phyloP scores from a whole-genome alignment of 2,113 vertebrate species.

The Engraulis encrasicolus region DNA sequence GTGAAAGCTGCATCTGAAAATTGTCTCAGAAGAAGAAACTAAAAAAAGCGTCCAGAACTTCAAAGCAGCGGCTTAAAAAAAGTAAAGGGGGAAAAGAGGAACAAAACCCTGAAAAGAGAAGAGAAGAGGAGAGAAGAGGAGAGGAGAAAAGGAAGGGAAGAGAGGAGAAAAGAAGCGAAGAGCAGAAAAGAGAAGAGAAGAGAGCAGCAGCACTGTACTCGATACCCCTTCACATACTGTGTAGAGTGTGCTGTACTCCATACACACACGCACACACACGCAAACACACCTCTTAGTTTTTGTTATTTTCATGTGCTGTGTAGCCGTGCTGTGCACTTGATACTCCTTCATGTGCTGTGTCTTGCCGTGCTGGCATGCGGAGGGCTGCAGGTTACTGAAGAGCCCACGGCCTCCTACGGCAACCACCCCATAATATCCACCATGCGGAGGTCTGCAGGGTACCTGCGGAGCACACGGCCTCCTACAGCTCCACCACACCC shows the following conservation, averaged over 20 bases:
- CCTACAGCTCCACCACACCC: slow-evolving; percentile 37
- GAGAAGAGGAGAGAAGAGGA: too few species aligned
- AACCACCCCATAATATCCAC: too few species aligned
- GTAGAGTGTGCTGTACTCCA: too few species aligned
- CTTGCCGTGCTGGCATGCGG: slow-evolving; percentile 57
- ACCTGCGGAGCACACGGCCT: slow-evolving; percentile 15
- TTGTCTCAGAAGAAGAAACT: background rate
- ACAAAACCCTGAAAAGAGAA: background rate
- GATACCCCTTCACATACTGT: too few species aligned
- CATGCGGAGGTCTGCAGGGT: too few species aligned
- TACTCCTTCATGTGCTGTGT: too few species aligned
- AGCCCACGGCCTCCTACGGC: slow-evolving; percentile 8
- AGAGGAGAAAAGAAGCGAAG: too few species aligned
- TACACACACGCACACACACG: too few species aligned
- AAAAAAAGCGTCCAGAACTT: background rate
- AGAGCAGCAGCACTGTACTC: too few species aligned
- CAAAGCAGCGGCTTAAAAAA: background rate
- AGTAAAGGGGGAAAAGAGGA: background rate
- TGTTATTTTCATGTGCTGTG: slow-evolving; percentile 10
- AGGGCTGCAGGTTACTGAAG: slow-evolving; percentile 39
- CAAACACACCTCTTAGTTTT: too few species aligned
- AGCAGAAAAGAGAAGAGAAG: background rate
- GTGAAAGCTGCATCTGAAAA: background rate
- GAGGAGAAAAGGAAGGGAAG: too few species aligned
- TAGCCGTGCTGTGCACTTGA: too few species aligned